Evolutionary conservation across 2,113 vertebrate genomes (phyloP), one percentile per base, ranked within the genome.

Genomic region (Cyprinodon brontotheroides): DNA sequence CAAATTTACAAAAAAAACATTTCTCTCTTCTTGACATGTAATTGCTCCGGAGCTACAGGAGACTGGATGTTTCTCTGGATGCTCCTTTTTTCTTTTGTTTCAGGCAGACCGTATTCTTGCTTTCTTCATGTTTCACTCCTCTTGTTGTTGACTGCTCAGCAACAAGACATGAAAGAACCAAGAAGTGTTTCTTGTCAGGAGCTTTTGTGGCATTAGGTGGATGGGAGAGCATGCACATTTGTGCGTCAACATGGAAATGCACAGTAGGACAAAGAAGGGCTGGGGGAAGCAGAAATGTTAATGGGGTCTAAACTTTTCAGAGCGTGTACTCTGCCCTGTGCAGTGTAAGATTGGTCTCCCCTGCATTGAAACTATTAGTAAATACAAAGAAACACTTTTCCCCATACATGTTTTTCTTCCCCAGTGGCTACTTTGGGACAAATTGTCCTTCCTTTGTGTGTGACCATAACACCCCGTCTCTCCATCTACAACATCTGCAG

Each of bases 91-190:
- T 65, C 17, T 75, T 76, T 66, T 29, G 66, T 78, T 73, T 70
- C 74, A 79, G 71, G 66, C 73, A 80, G 81, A 80, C 84, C 77
- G 81, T 39, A 36, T 60, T 73, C 70, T 20, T 73, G 6, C 60
- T 80, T 79, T 81, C 60, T 76, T 82, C 72, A 78, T 80, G 50
- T 57, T 75, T 57, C 66, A 75, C 72, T 85, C 70, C 47, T 81
- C 72, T 72, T 48, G 40, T 75, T 75, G 85, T 63, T 73, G 84
- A 77, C 77, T 86, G 82, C 78, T 85, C 79, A 22, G 81, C 79
- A 77, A 86, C 75, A 69, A 84, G 84, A 81, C 85, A 84, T 87
- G 73, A 89, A 86, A 86, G 80, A 83, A 84, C 73, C 37, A 80
- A 59, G 65, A 66, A 68, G 17, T 61, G 73, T 60, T 71, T 66